Evolutionary conservation across 1,140 invertebrate species (phyloP), one percentile per base, ranked within the genome.

Genomic region (Armadillidium nasatum): DNA sequence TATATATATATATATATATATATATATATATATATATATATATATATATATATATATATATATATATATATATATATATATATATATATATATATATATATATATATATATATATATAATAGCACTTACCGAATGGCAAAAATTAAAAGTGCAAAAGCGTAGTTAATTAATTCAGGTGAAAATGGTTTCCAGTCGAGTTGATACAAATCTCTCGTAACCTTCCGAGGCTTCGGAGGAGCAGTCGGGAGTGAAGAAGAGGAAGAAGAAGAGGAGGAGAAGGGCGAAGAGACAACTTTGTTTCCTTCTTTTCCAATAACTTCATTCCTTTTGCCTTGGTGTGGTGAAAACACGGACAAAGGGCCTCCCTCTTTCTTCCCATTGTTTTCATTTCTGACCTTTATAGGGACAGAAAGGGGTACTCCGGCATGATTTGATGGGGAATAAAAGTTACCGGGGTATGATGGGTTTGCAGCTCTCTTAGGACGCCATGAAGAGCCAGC

Each of bases 111-210:
- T 33, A 33, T 33, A 33, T 33, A 33, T 33, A 33, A 3, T 3
- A 33, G 33, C 33, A 33, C 66, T 70, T 43, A 81, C 80, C 80
- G 77, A 70, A 93, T 88, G 10, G 91, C 90, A 83, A 92, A 93
- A 0, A 94, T 89, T 4, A 91, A 84, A 3, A 94, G 85, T 0
- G 92, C 92, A 67, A 92, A 84, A 0, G 89, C 88, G 78, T 93
- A 91, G 86, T 94, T 94, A 19, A 94, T 85, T 82, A 91, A 93
- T 83, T 94, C 93, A 0, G 92, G 83, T 73, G 90, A 91, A 4
- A 92, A 86, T 3, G 89, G 86, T 2, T 86, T 85, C 79, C 85
- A 86, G 84, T 75, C 45, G 82, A 75, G 73, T 33, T 60, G 11
- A 13, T 60, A 15, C 50, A 60, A 72, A 43, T 43, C 45, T 33